A percentile compares a stretch with the other conserved stretches of the same genome.
These are phyloP conservation scores for Poecilia picta DNA, from an alignment of 2,797 vertebrate genomes.

Conservation along the genomic window DNA sequence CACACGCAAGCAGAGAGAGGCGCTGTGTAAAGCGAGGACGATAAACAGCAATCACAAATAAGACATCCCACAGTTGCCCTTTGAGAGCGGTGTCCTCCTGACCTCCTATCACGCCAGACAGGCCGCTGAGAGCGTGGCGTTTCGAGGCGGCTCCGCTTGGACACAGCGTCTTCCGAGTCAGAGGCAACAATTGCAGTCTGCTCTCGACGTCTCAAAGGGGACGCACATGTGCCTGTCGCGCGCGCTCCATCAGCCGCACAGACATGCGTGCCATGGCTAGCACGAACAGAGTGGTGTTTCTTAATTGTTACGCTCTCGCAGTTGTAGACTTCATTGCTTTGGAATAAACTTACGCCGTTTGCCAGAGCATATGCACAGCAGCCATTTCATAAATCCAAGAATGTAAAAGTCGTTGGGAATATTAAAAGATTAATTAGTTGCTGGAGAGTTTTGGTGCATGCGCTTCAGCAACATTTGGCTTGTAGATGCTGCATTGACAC, in stretches of 20 bases:
- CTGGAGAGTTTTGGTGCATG: conserved; percentile 13
- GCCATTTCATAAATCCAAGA: conserved; percentile 34
- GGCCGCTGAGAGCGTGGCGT: not conserved
- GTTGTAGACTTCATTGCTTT: conserved; percentile 15
- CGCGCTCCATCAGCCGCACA: conserved; percentile 28
- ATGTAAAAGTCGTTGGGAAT: conserved; percentile 38
- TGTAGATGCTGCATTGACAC: conserved; percentile 15
- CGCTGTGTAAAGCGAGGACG: conserved; percentile 32
- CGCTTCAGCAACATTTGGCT: conserved; percentile 2
- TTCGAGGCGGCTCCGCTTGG: conserved; percentile 10
- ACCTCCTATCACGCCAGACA: conserved; percentile 31
- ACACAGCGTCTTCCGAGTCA: conserved; percentile 5
- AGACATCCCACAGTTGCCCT: conserved; percentile 36
- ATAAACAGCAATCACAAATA: conserved; percentile 57
- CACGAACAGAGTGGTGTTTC: conserved; percentile 39
- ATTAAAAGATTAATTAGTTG: conserved; percentile 58
- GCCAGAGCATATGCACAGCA: conserved; percentile 49
- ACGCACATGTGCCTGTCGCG: not conserved
- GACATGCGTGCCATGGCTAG: conserved; percentile 36
- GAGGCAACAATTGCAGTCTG: conserved; percentile 25
- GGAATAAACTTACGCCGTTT: conserved; percentile 47
- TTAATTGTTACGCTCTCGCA: conserved; percentile 25
- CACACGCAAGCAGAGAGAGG: conserved; percentile 15
- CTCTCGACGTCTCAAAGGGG: conserved; percentile 29
- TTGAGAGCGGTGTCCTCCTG: conserved; percentile 32